Evolutionary conservation across 2,888 invertebrate species (phyloP), one percentile per base, ranked within the genome.

Genomic region (Chrysina gloriosa): DNA sequence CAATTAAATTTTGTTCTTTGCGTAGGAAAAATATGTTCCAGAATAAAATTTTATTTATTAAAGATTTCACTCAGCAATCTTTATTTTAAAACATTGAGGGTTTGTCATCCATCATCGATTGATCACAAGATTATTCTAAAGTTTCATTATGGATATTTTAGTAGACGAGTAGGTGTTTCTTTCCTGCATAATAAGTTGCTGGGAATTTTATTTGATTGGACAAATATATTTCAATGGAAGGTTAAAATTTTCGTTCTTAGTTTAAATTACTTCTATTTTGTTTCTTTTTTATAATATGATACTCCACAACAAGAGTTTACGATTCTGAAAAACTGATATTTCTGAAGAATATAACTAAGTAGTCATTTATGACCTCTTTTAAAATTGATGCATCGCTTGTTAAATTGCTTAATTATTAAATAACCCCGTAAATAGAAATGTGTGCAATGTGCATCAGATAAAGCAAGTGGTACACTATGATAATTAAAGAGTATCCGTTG

Each of bases 371-470:
- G 14, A 9, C 19, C 14, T 5, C 31, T 2, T 52, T 7, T 16
- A 16, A 27, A 27, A 52, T 52, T 52, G 52, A 23, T 61, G 19
- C 21, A 16, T 25, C 9, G 45, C 27, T 21, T 16, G 19, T 42
- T 61, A 42, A 34, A 14, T 14, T 29, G 11, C 19, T 25, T 52
- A 61, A 61, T 61, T 61, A 61, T 61, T 27, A 61, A 61, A 61
- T 61, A 61, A 29, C 21, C 25, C 23, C 11, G 45, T 25, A 19
- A 61, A 61, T 61, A 6, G 27, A 61, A 45, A 42, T 5, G 23
- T 14, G 16, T 27, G 45, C 61, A 16, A 27, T 9, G 25, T 14
- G 11, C 11, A 25, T 25, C 21, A 58, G 39, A 58, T 58, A 58
- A 58, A 11, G 36, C n/a, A 58, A 58, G 21, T 14, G 31, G 23